These are phyloP conservation scores for Seira musarum DNA, from an alignment of 2,888 invertebrate species.

Conservation along the genomic window DNA sequence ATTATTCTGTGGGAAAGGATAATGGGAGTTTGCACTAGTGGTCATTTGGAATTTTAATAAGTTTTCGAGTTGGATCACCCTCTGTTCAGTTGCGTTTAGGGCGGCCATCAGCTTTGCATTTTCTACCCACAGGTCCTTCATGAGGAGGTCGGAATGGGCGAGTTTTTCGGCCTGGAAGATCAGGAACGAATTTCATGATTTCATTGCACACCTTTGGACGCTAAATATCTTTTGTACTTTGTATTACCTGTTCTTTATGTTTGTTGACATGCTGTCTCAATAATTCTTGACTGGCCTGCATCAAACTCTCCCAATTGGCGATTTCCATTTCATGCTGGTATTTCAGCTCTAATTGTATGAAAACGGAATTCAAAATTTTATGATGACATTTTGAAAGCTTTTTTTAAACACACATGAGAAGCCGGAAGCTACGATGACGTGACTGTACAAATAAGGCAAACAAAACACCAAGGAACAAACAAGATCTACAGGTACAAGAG, in stretches of 20 bases:
- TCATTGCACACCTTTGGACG: neutral
- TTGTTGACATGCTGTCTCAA: conserved; percentile 75
- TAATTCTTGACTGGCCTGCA: conserved; percentile 75
- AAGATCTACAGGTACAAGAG: too few species aligned
- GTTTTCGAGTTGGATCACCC: conserved; percentile 65
- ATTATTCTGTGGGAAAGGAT: conserved; percentile 19
- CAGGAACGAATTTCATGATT: conserved; percentile 14
- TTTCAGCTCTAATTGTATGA: conserved; percentile 73
- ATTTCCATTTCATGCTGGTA: conserved; percentile 76
- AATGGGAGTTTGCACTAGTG: conserved; percentile 14
- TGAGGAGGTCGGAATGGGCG: conserved; percentile 82
- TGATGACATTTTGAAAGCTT: neutral
- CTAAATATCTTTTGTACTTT: neutral
- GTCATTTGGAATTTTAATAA: conserved; percentile 64
- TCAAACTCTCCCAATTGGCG: conserved; percentile 75
- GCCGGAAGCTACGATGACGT: neutral
- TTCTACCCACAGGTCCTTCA: conserved; percentile 88
- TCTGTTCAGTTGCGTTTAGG: conserved; percentile 76
- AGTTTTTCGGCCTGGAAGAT: conserved; percentile 77
- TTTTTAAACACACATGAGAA: neutral
- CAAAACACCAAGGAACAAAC: neutral
- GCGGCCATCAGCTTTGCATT: conserved; percentile 84
- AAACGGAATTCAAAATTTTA: conserved; percentile 1
- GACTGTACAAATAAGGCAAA: neutral
- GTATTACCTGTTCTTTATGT: conserved; percentile 74